Evolutionary conservation across 1,140 invertebrate species (phyloP).

Genomic region (Brachystomella parvula): DNA sequence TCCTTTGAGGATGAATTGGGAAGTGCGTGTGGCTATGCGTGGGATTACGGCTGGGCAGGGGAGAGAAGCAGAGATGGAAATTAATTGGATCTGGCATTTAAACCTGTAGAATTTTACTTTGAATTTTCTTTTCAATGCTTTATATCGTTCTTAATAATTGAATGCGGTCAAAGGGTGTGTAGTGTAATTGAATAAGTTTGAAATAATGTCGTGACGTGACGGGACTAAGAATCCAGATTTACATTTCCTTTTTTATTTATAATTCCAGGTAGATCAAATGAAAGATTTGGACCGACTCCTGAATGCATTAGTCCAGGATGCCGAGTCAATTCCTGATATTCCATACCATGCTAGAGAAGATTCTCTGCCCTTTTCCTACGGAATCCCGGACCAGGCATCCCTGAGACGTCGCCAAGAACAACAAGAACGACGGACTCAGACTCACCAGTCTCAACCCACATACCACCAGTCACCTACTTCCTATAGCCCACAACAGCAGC

Average conservation of each 20-base stretch:
- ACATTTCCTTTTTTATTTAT: background rate
- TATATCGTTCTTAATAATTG: no score
- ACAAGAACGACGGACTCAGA: background rate
- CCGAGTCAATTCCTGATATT: slow-evolving; percentile 42
- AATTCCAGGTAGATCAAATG: slow-evolving; percentile 33
- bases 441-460: background rate
- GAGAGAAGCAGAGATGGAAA: no score
- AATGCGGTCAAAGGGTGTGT: no score
- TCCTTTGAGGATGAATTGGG: no score
- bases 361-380: slow-evolving; percentile 71
- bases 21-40: no score
- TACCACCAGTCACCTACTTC: background rate
- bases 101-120: no score
- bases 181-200: no score
- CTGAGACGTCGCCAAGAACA: background rate
- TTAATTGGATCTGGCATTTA: no score
- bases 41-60: no score
- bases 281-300: slow-evolving; percentile 36
- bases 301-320: slow-evolving; percentile 34
- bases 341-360: slow-evolving; percentile 74
- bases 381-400: background rate
- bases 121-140: no score
- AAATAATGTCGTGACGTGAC: no score
- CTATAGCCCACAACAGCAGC: background rate
- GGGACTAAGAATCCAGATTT: no score